A percentile compares a stretch with the other conserved stretches of the same genome.
phyloP scores from a whole-genome alignment of 1,140 invertebrate genomes.

The Adelges cooleyi region DNA sequence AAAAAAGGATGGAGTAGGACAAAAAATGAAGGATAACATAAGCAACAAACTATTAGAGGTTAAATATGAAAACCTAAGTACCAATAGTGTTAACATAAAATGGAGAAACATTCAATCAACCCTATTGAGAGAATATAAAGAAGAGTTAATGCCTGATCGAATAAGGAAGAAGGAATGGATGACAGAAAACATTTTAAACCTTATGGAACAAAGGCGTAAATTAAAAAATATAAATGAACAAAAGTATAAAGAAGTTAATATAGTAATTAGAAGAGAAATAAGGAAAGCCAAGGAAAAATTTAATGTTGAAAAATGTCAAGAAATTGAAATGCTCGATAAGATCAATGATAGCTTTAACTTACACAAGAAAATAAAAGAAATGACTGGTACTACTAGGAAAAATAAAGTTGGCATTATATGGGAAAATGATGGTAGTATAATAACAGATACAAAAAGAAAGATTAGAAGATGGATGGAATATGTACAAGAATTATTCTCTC shows the following conservation, averaged over 20 bases:
- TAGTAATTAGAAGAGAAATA: slow-evolving; percentile 21
- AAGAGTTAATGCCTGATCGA: not conserved
- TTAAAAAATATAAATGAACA: slow-evolving; percentile 17
- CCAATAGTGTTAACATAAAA: not conserved
- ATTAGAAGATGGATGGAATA: not conserved
- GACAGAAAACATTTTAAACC: slow-evolving; percentile 6
- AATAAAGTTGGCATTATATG: not conserved
- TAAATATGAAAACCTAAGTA: not conserved
- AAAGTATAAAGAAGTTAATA: slow-evolving; percentile 29
- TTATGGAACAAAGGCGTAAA: slow-evolving; percentile 19
- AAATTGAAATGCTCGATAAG: slow-evolving; percentile 30
- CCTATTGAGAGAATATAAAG: no score
- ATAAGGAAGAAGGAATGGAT: slow-evolving; percentile 18
- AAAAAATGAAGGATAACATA: no score
- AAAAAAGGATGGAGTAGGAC: no score
- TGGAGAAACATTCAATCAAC: no score
- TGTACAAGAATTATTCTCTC: not conserved
- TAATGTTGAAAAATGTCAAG: slow-evolving; percentile 25
- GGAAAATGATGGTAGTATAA: not conserved
- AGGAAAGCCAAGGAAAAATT: slow-evolving; percentile 30
- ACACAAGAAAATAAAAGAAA: slow-evolving; percentile 17
- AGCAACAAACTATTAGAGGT: not conserved
- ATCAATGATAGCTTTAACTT: slow-evolving; percentile 29
- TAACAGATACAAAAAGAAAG: slow-evolving; percentile 3
- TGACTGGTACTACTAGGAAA: not conserved